phyloP scores from a whole-genome alignment of 2,113 vertebrate genomes.

The Marmota monax region DNA sequence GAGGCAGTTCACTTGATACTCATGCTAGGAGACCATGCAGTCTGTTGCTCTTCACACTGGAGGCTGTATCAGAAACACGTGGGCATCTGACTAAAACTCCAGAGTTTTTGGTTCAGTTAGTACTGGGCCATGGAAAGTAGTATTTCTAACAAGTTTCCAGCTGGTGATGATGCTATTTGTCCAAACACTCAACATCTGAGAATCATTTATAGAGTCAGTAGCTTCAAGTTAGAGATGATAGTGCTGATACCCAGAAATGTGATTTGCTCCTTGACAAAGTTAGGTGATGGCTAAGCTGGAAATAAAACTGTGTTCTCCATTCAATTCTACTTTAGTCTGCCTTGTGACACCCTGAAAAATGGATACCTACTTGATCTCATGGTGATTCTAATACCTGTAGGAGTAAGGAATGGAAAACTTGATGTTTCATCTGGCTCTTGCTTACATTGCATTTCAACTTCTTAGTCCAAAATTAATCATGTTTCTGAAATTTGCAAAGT shows the following conservation, averaged over 20 bases:
- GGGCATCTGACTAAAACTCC: not conserved
- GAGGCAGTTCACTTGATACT: not conserved
- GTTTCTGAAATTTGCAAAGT: not conserved
- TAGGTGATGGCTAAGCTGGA: not conserved
- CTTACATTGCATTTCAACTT: constrained; percentile 17
- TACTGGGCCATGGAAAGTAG: not conserved
- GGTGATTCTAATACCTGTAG: not conserved
- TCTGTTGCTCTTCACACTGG: not conserved
- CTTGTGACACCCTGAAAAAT: not conserved
- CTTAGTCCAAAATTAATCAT: constrained; percentile 16
- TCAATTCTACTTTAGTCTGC: not conserved
- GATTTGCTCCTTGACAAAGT: not conserved
- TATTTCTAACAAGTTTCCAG: not conserved
- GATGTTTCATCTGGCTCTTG: not conserved
- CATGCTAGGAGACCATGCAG: not conserved
- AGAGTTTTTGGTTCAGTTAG: not conserved
- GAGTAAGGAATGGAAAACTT: not conserved
- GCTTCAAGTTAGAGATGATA: not conserved
- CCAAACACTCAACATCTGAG: not conserved
- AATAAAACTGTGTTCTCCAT: not conserved
- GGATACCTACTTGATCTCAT: not conserved
- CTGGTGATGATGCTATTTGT: not conserved
- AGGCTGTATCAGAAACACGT: not conserved
- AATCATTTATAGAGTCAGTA: not conserved
- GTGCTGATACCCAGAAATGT: not conserved